Percentiles rank a stretch among this genome's conserved stretches.
These are phyloP conservation scores for Athetis lepigone DNA, from an alignment of 2,888 invertebrate genomes.

Conservation along the genomic window DNA sequence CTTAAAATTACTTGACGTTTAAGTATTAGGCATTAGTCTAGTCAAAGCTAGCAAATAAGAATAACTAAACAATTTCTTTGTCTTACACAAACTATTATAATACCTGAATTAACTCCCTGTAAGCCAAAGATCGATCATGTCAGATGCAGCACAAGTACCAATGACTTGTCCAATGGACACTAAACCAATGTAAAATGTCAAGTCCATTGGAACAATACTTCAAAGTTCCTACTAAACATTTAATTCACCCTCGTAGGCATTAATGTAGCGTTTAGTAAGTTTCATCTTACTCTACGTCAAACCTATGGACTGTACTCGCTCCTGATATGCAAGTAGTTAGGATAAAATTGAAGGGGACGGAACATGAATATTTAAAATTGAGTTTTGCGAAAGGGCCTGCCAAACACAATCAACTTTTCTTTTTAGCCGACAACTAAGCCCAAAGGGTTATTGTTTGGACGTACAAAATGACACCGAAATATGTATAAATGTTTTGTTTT, in stretches of 20 bases:
- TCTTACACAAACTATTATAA: no score
- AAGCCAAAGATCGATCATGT: no score
- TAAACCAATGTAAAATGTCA: no score
- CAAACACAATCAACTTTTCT: slow-evolving; percentile 5
- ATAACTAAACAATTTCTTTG: no score
- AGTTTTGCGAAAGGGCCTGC: slow-evolving; percentile 17
- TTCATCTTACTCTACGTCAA: slow-evolving; percentile 9
- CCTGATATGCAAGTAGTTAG: slow-evolving; percentile 45
- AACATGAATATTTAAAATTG: slow-evolving; percentile 43
- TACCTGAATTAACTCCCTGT: no score
- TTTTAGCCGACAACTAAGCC: slow-evolving; percentile 1
- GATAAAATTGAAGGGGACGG: slow-evolving; percentile 41
- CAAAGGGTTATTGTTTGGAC: neutral
- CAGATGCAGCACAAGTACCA: no score
- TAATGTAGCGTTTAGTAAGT: neutral
- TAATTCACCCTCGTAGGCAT: neutral
- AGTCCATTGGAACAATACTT: no score
- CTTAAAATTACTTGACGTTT: no score
- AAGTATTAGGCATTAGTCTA: no score
- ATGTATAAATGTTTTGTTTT: neutral
- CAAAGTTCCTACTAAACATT: no score
- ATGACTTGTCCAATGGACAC: no score
- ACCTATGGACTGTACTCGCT: slow-evolving; percentile 29
- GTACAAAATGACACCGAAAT: neutral
- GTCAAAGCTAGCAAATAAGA: no score